Conservation (phyloP, 1,140 invertebrate genomes). For the Calephelis virginiensis region DNA sequence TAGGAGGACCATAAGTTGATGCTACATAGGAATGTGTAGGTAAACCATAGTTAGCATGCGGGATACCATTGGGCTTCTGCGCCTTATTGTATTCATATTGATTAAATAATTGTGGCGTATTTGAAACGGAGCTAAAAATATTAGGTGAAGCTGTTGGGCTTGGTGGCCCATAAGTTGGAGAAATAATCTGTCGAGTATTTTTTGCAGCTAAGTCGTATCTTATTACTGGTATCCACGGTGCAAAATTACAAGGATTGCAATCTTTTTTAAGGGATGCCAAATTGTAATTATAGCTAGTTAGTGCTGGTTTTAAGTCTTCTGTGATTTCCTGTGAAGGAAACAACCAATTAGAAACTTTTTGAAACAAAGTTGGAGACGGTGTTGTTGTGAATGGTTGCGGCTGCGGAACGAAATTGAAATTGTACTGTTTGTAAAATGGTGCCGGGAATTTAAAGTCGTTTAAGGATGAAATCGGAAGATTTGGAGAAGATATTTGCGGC, state of each 20-base stretch:
- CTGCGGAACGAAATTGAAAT: slow-evolving; percentile 68
- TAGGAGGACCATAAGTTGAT: slow-evolving; percentile 63
- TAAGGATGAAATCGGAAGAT: slow-evolving; percentile 31
- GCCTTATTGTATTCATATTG: slow-evolving; percentile 39
- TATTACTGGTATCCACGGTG: slow-evolving; percentile 87
- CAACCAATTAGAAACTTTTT: slow-evolving; percentile 74
- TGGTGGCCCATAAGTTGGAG: slow-evolving; percentile 58
- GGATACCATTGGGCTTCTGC: slow-evolving; percentile 38
- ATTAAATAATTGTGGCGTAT: slow-evolving; percentile 40
- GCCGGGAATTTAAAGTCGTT: slow-evolving; percentile 66
- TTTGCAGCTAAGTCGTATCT: slow-evolving; percentile 62
- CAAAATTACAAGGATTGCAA: slow-evolving; percentile 86
- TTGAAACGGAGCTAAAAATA: slow-evolving; percentile 37
- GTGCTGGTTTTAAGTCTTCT: slow-evolving; percentile 35
- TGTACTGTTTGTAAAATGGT: slow-evolving; percentile 71
- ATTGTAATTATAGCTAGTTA: slow-evolving; percentile 41
- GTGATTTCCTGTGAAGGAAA: slow-evolving; percentile 61
- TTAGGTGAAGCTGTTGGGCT: slow-evolving; percentile 48
- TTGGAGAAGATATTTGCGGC: slow-evolving; percentile 29
- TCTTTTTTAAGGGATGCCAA: slow-evolving; percentile 67
- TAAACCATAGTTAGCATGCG: slow-evolving; percentile 53
- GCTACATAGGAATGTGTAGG: slow-evolving; percentile 40
- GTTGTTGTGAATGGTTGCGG: slow-evolving; percentile 67
- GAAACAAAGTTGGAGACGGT: slow-evolving; percentile 63
- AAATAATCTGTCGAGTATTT: slow-evolving; percentile 43